Evolutionary conservation across 2,113 vertebrate genomes (phyloP), one percentile per base, ranked within the genome.

Genomic region (Gymnobelideus leadbeateri): DNA sequence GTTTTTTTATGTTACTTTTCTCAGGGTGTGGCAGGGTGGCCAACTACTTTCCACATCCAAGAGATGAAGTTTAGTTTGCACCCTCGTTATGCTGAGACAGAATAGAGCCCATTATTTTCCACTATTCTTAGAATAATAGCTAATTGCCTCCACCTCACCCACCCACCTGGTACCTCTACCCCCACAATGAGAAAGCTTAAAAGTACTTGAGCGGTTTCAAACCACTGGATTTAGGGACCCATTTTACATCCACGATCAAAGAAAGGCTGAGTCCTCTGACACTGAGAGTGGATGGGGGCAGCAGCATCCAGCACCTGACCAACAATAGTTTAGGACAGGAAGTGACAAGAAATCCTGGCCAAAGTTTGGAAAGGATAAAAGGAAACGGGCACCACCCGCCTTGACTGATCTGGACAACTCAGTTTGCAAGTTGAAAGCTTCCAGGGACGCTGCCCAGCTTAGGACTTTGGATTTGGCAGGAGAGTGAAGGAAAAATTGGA

Each of bases 381-480:
- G 68, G n/a, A 43, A 84, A 84, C 2, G n/a, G 68, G 68, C 57
- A 52, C 37, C 31, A 8, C 5, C 57, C 43, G 52, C 50, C 21
- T 0, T 1, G 0, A 12, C 91, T 8, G 10, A 8, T 21, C 3
- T 0, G 37, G 89, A 91, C 16, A 23, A 21, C 46, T n/a, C 47
- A 14, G 3, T 55, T 94, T 90, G 91, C 93, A 54, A 94, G 31
- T 53, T 89, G 28, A 50, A 89, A 94, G n/a, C 14, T 51, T 92
- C 77, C 90, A 57, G 94, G n/a, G 49, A 93, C 95, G 43, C 12
- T 25, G 0, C 89, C 61, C n/a, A 12, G 37, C 84, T 90, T 94
- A 57, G 52, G 95, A 61, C 50, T 52, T 95, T 55, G 53, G 21
- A 92, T 92, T n/a, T 96, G 93, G 96, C 94, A 96, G 91, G 91